Conservation (phyloP, 92 coral and sea anemone species). For the Ricordea florida region DNA sequence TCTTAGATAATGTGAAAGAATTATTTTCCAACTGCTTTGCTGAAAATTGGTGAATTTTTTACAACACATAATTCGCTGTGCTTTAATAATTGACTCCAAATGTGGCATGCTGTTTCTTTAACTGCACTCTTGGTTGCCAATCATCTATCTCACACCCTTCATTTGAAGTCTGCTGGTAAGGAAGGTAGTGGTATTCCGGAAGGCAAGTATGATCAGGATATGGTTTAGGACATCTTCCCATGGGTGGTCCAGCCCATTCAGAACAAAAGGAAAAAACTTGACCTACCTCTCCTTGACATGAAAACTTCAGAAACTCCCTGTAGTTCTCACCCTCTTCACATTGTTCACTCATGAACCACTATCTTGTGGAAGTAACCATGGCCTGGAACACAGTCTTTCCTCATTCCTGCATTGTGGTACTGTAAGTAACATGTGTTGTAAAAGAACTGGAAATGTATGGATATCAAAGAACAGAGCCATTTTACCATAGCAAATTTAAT, state of each 20-base stretch:
- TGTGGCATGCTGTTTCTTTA: too few species aligned
- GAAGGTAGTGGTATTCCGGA: slow-evolving; percentile 42
- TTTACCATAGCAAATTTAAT: neutral
- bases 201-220: slow-evolving; percentile 45
- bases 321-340: slow-evolving; percentile 55
- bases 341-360: slow-evolving; percentile 34
- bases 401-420: slow-evolving; percentile 33
- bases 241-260: slow-evolving; percentile 46
- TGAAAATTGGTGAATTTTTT: too few species aligned
- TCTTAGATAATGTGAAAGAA: too few species aligned
- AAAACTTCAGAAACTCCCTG: slow-evolving; percentile 46
- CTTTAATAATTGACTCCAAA: too few species aligned
- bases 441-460: slow-evolving; percentile 35
- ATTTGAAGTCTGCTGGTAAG: too few species aligned
- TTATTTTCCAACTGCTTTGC: too few species aligned
- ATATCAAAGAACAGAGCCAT: neutral
- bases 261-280: slow-evolving; percentile 23
- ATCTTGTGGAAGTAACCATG: slow-evolving; percentile 8
- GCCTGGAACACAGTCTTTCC: slow-evolving; percentile 3
- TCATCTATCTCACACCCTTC: too few species aligned
- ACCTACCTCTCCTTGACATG: slow-evolving; percentile 40
- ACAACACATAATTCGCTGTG: too few species aligned
- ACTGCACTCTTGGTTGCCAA: too few species aligned
- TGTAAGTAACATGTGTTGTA: slow-evolving; percentile 40
- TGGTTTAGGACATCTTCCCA: slow-evolving; percentile 46